A percentile compares a stretch with the other conserved stretches of the same genome.
Evolutionary conservation across 2,797 vertebrate genomes (phyloP).

Genomic region (Spea hammondii): DNA sequence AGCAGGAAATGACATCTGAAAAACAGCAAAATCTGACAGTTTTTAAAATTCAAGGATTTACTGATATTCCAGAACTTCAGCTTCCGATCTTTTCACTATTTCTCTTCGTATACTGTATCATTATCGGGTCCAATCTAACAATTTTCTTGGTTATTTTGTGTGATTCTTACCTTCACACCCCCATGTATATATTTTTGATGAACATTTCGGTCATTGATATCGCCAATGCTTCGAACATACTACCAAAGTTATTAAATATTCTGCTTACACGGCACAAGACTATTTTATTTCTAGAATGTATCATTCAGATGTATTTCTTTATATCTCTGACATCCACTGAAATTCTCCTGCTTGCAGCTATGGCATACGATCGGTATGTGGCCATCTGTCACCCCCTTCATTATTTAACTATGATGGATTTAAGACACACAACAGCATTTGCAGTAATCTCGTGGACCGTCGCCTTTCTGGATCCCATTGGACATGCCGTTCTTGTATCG

Average conservation of each 20-base stretch:
- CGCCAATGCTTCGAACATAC: conserved; percentile 48
- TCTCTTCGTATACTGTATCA: conserved; percentile 52
- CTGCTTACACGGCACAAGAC: conserved; percentile 53
- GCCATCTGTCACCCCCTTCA: conserved; percentile 59
- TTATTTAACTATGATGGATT: conserved; percentile 52
- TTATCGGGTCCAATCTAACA: conserved; percentile 45
- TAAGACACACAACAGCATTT: conserved; percentile 39
- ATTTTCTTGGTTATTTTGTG: conserved; percentile 50
- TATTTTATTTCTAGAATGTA: conserved; percentile 56
- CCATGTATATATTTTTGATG: conserved; percentile 59
- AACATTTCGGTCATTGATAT: conserved; percentile 55
- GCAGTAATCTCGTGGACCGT: conserved; percentile 49
- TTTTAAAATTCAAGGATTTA: conserved; percentile 30
- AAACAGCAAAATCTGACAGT: not conserved
- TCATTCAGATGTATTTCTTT: conserved; percentile 60
- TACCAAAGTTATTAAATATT: conserved; percentile 57
- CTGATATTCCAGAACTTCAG: conserved; percentile 1
- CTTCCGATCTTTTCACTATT: conserved; percentile 32
- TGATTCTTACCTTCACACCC: conserved; percentile 35
- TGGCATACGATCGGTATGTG: conserved; percentile 56
- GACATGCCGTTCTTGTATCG: conserved; percentile 51
- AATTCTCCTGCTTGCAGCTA: conserved; percentile 55
- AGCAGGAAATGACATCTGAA: not conserved
- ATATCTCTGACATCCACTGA: conserved; percentile 56
- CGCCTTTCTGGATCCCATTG: conserved; percentile 52